These are phyloP conservation scores for Apostichopus parvimensis DNA, from an alignment of 35 echinoderm and acorn worm species.

Conservation along the genomic window DNA sequence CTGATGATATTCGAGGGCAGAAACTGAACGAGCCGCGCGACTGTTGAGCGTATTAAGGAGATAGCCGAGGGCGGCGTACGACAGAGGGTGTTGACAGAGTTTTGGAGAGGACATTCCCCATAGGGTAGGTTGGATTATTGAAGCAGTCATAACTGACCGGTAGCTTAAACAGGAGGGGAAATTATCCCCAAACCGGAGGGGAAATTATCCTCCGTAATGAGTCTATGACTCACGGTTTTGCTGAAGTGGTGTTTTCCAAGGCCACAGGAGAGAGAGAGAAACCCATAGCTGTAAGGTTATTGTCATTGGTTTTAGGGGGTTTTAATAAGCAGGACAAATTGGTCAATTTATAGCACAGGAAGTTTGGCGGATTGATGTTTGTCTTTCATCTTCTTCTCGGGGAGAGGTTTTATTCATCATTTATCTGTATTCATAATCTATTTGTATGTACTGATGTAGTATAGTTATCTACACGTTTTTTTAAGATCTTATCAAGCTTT, in stretches of 20 bases:
- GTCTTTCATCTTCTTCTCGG: too few species aligned
- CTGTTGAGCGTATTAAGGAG: background rate
- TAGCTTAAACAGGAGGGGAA: background rate
- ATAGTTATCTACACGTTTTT: too few species aligned
- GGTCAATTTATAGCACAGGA: too few species aligned
- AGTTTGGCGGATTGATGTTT: too few species aligned
- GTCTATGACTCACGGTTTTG: background rate
- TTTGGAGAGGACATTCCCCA: background rate
- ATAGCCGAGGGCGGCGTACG: background rate
- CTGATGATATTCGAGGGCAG: background rate
- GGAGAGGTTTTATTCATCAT: too few species aligned
- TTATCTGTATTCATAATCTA: too few species aligned
- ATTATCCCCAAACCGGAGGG: background rate
- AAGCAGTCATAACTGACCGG: background rate
- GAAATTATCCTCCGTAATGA: background rate
- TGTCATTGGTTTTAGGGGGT: background rate
- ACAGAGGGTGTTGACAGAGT: conserved; percentile 16
- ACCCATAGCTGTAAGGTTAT: too few species aligned
- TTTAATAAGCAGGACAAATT: background rate
- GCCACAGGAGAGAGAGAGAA: background rate
- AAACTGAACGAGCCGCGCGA: background rate
- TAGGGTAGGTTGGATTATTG: conserved; percentile 21
- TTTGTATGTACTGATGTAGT: too few species aligned
- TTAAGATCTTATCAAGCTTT: too few species aligned
- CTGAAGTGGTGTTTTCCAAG: background rate